Base-by-base conservation (phyloP, 2,797 vertebrate genomes). In the Cyclura pinguis region DNA sequence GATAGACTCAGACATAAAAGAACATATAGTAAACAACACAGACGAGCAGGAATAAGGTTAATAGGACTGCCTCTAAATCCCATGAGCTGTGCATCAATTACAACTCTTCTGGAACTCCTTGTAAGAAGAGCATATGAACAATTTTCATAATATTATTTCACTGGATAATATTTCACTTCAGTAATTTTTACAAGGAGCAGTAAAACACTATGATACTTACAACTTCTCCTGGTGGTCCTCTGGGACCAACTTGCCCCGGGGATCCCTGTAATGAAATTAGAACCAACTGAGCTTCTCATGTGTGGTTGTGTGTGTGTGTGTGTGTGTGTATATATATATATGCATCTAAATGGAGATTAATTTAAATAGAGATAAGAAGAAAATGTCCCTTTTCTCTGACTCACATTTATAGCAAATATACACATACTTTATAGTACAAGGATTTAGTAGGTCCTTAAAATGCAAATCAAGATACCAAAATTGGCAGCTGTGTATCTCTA, bases 221-320 rank as follows among this genome's bases (percentile, higher is more conserved):
- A 90, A 95, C 94, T 96, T 98, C 98, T 97, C 99, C 99, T 83
- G 98, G 97, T 82, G 97, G 94, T 95, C 99, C 99, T 91, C 96
- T 97, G 91, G 97, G 98, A 93, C 99, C 98, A 0, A 91, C 89
- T 82, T 97, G 94, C 94, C 98, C 99, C 93, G 97, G 92, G 88
- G 97, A 96, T 93, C 99, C 98, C 96, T 97, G 93, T 32, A 64
- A 94, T 20, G 38, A 0, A 47, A 89, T 14, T 10, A 84, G 9
- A 76, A 0, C 20, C 32, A 1, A 6, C n/a, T 77, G 38, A 88
- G 14, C 85, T 90, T 16, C 27, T 10, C 10, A 24, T 18, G 62
- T 47, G 42, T 47, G 42, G 20, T 22, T 69, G 27, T 67, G 0
- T 67, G 20, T 62, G 13, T 59, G 1, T 59, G 3, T 59, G 2